These are phyloP conservation scores for Musca domestica DNA, from an alignment of 1,140 invertebrate species.

Conservation along the genomic window DNA sequence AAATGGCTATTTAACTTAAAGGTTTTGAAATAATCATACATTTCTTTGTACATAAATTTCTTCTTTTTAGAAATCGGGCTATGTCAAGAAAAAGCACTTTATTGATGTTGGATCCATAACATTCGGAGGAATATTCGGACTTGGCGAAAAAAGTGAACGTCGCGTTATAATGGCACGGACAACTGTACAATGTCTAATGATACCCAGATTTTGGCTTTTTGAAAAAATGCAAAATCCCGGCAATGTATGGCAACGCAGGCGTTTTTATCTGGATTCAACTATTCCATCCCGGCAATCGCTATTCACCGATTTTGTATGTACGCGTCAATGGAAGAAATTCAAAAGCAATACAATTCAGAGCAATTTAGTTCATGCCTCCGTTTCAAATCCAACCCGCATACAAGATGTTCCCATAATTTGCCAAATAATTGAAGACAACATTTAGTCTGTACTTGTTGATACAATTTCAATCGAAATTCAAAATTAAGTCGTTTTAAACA, in stretches of 20 bases:
- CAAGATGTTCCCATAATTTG: slow-evolving; percentile 49
- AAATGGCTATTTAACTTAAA: too few relatives aligned
- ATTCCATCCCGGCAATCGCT: slow-evolving; percentile 57
- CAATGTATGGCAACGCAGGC: slow-evolving; percentile 62
- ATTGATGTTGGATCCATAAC: slow-evolving; percentile 47
- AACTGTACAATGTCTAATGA: slow-evolving; percentile 56
- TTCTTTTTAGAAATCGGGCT: too few relatives aligned
- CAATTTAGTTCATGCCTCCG: slow-evolving; percentile 1
- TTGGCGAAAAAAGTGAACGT: slow-evolving; percentile 58
- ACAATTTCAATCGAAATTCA: too few relatives aligned
- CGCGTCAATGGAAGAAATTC: slow-evolving; percentile 57
- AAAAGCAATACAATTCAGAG: slow-evolving; percentile 52
- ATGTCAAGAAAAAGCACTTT: slow-evolving; percentile 40
- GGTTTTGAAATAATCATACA: too few relatives aligned
- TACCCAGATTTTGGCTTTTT: slow-evolving; percentile 59
- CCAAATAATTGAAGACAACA: slow-evolving; percentile 35
- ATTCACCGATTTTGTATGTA: slow-evolving; percentile 55
- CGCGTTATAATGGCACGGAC: slow-evolving; percentile 58
- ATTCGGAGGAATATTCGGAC: slow-evolving; percentile 48
- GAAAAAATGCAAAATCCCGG: slow-evolving; percentile 58
- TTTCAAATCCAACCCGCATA: slow-evolving; percentile 23
- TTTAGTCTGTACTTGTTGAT: too few relatives aligned
- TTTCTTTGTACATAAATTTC: too few relatives aligned
- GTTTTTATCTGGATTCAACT: slow-evolving; percentile 58
- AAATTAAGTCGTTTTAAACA: too few relatives aligned